Evolutionary conservation across 2,888 invertebrate genomes (phyloP).

Genomic region (Andrena chrysosceles): DNA sequence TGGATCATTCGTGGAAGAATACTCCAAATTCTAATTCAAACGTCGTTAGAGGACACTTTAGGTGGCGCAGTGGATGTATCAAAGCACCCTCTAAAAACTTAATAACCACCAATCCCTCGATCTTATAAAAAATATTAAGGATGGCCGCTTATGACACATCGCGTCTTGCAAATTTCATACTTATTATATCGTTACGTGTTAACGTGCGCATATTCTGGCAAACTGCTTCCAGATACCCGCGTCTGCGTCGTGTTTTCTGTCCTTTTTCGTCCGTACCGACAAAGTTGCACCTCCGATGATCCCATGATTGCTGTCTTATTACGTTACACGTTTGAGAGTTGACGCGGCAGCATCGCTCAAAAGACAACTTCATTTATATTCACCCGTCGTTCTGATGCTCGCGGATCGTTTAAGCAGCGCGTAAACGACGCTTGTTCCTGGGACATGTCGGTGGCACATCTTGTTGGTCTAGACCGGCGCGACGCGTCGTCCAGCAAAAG

Average conservation of each 20-base stretch:
- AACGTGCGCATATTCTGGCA: constrained; percentile 30
- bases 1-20: neutral
- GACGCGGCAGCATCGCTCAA: constrained; percentile 57
- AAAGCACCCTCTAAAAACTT: neutral
- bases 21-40: neutral
- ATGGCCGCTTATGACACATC: neutral
- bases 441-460: constrained; percentile 41
- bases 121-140: neutral
- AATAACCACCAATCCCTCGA: neutral
- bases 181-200: constrained; percentile 16
- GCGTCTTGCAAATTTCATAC: constrained; percentile 10
- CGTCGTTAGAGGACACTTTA: neutral
- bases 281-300: constrained; percentile 69
- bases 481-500: constrained; percentile 42
- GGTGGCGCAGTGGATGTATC: no score
- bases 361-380: constrained; percentile 71
- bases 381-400: constrained; percentile 50
- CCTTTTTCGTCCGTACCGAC: constrained; percentile 50
- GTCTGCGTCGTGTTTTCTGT: constrained; percentile 18
- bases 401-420: constrained; percentile 63
- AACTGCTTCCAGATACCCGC: neutral
- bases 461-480: constrained; percentile 32
- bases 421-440: constrained; percentile 55
- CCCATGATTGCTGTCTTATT: constrained; percentile 72
- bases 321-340: constrained; percentile 56